A percentile compares a stretch with the other conserved stretches of the same genome.
These are phyloP conservation scores for Clarias batrachus DNA, from an alignment of 2,113 vertebrate genomes.

Conservation along the genomic window DNA sequence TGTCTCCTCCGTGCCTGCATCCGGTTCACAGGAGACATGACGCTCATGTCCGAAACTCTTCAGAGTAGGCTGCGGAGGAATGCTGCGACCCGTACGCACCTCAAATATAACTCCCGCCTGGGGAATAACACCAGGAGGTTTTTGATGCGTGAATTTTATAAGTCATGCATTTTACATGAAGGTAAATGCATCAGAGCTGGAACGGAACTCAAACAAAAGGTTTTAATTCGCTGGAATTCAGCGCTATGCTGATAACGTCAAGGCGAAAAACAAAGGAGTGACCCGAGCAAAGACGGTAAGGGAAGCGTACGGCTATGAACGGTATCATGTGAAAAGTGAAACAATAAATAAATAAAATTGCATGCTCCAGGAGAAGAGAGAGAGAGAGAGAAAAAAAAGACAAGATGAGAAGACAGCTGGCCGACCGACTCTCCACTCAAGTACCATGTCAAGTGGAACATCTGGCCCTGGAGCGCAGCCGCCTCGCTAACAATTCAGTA, in stretches of 20 bases:
- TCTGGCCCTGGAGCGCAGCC: slow-evolving; percentile 51
- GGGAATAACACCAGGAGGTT: slow-evolving; percentile 40
- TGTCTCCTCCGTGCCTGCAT: slow-evolving; percentile 27
- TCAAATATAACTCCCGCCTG: slow-evolving; percentile 52
- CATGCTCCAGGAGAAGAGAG: neutral
- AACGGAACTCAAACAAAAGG: slow-evolving; percentile 12
- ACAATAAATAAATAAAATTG: neutral
- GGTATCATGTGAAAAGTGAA: neutral
- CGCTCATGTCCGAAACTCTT: slow-evolving; percentile 44
- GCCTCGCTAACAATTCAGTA: slow-evolving; percentile 35
- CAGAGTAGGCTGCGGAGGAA: slow-evolving; percentile 39
- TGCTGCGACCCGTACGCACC: slow-evolving; percentile 44
- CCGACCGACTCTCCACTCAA: slow-evolving; percentile 36
- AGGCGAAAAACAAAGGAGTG: slow-evolving; percentile 12
- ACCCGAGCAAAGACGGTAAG: neutral
- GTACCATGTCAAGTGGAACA: slow-evolving; percentile 57
- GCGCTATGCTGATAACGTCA: neutral
- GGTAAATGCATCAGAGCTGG: slow-evolving; percentile 22
- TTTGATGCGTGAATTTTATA: slow-evolving; percentile 45
- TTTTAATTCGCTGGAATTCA: slow-evolving; percentile 10
- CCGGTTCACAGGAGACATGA: slow-evolving; percentile 53
- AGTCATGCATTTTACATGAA: slow-evolving; percentile 51
- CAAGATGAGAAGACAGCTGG: slow-evolving; percentile 54
- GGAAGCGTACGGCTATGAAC: neutral
- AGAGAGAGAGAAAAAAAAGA: neutral